Percentiles rank a stretch among this genome's conserved stretches.
These are phyloP conservation scores for Plagiodera versicolora DNA, from an alignment of 2,888 invertebrate genomes.

Conservation along the genomic window DNA sequence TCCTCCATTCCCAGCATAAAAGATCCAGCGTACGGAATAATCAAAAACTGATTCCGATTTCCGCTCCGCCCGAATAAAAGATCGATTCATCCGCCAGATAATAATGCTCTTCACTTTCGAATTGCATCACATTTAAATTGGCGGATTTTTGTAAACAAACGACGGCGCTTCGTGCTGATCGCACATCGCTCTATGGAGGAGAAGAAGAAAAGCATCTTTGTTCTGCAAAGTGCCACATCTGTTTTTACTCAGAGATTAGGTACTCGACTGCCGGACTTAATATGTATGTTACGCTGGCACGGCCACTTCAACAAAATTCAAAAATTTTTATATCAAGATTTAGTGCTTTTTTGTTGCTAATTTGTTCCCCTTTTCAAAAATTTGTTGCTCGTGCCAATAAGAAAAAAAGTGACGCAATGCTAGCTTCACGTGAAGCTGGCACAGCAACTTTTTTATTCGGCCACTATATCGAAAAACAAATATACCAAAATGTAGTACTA, in stretches of 20 bases:
- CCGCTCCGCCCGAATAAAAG: constrained; percentile 13
- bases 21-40: constrained; percentile 2
- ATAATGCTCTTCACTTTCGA: constrained; percentile 9
- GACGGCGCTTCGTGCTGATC: neutral
- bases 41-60: constrained; percentile 9
- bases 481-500: too few species aligned
- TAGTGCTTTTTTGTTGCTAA: too few species aligned
- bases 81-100: constrained; percentile 14
- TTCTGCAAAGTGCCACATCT: constrained; percentile 42
- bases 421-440: too few species aligned
- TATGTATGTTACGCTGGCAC: too few species aligned
- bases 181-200: constrained; percentile 21
- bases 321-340: too few species aligned
- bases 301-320: too few species aligned
- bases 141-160: constrained; percentile 30
- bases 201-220: constrained; percentile 42
- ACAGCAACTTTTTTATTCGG: too few species aligned
- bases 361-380: too few species aligned
- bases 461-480: too few species aligned
- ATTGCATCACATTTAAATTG: constrained; percentile 29
- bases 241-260: constrained; percentile 44
- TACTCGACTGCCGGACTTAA: constrained; percentile 39
- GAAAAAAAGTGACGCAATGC: too few species aligned
- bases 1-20: constrained; percentile 1
- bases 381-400: too few species aligned